Evolutionary conservation across 2,888 invertebrate species (phyloP), one percentile per base, ranked within the genome.

Genomic region (Spialia ferax): DNA sequence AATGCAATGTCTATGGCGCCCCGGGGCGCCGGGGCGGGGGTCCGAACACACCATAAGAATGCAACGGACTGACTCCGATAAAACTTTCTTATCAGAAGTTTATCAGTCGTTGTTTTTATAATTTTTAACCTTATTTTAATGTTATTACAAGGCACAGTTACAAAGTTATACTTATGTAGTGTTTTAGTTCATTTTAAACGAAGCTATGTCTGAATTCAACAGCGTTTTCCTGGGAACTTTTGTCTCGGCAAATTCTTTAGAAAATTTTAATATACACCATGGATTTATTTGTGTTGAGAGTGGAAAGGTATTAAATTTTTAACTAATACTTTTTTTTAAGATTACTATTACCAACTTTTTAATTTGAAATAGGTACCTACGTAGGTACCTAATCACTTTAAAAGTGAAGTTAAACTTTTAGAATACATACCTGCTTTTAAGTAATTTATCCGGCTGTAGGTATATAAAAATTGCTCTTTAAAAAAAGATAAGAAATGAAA

Each of bases 211-310:
- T 69, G 63, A 70, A 56, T 75, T 80, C 71, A 83, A 64, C 35
- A 29, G n/a, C n/a, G 74, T 89, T 56, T 88, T 91, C 73, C 73
- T 85, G 52, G 93, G 92, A 29, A 73, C 79, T 65, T 80, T 89
- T 26, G 83, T 79, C n/a, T 82, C 84, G 35, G 80, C 90, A 6
- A 79, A 66, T 70, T 79, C 82, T 68, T 71, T 82, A 22, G 77
- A 77, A 7, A 72, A 80, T n/a, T 73, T 91, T 13, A 69, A 63
- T 15, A 75, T 95, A 60, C 79, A 88, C 42, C 80, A 88, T 72
- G 96, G 96, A 32, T 95, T 92, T 77, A 75, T 96, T 54, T 90
- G 91, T 35, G 93, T 96, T 6, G 85, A 94, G 74, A 79, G 93
- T 79, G 95, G 95, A 76, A 95, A 94, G 91, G 96, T 96, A 87